Evolutionary conservation across 2,888 invertebrate genomes (phyloP).

Genomic region (Aplocera efformata): DNA sequence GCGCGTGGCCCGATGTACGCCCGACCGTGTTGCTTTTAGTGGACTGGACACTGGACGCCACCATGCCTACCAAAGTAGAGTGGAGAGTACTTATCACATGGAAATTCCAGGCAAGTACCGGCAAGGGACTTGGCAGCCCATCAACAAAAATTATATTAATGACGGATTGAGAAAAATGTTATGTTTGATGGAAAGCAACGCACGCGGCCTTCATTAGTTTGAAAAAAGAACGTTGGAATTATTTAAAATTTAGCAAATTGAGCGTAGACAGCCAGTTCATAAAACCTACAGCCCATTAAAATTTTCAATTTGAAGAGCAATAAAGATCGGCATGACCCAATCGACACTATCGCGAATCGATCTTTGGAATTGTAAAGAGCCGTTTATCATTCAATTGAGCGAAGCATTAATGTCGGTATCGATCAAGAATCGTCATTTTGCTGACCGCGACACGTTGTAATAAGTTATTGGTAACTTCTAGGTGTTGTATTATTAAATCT

Average conservation of each 20-base stretch:
- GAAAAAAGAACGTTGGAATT: conserved; percentile 1
- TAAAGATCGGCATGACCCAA: conserved; percentile 38
- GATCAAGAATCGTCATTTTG: conserved; percentile 51
- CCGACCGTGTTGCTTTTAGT: conserved; percentile 59
- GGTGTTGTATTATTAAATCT: too few species aligned
- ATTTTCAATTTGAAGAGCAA: conserved; percentile 39
- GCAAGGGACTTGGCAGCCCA: conserved; percentile 25
- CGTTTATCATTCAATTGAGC: conserved; percentile 69
- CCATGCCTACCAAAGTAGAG: conserved; percentile 51
- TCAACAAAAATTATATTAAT: conserved; percentile 22
- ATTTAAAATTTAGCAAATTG: too few species aligned
- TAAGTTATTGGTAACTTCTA: conserved; percentile 4
- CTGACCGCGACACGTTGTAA: conserved; percentile 32
- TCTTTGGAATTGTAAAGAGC: conserved; percentile 51
- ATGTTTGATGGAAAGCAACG: conserved; percentile 6
- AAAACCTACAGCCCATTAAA: neutral
- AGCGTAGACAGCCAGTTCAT: neutral
- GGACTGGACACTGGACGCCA: conserved; percentile 62
- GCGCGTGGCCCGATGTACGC: conserved; percentile 50
- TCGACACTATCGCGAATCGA: conserved; percentile 38
- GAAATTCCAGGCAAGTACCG: conserved; percentile 35
- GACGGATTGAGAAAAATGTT: conserved; percentile 1
- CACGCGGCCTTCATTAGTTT: conserved; percentile 4
- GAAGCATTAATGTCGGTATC: conserved; percentile 55
- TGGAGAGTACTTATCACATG: conserved; percentile 44